Evolutionary conservation across 2,797 vertebrate species (phyloP).

Genomic region (Lepilemur septentrionalis): DNA sequence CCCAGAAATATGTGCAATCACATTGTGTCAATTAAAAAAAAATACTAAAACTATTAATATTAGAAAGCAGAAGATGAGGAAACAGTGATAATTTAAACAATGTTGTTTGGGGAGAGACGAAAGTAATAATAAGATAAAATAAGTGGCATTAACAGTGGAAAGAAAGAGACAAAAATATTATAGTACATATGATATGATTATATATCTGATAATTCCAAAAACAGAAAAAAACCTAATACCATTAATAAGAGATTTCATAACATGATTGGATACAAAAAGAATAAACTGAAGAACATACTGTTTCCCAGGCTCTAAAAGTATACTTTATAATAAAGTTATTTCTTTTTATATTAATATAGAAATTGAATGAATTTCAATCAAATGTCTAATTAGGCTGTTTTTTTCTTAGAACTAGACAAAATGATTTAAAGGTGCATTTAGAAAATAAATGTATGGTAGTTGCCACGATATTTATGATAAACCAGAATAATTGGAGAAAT

Average conservation of each 20-base stretch:
- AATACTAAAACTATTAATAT: not conserved
- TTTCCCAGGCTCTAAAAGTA: not conserved
- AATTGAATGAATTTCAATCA: slow-evolving; percentile 29
- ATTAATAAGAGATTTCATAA: not conserved
- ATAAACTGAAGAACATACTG: not conserved
- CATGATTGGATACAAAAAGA: not conserved
- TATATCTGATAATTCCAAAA: not conserved
- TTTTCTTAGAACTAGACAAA: not conserved
- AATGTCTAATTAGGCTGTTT: not conserved
- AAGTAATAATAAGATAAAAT: not conserved
- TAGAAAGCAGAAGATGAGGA: not conserved
- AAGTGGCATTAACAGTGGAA: not conserved
- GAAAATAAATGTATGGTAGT: not conserved
- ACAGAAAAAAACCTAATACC: not conserved
- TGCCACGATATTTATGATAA: not conserved
- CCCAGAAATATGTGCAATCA: not conserved
- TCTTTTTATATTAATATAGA: not conserved
- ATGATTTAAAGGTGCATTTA: not conserved
- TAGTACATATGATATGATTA: not conserved
- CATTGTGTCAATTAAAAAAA: not conserved
- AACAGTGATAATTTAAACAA: slow-evolving; percentile 4
- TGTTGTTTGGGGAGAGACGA: not conserved
- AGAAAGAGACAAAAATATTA: not conserved
- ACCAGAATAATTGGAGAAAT: not conserved
- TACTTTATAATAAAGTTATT: not conserved